Evolutionary conservation across 2,113 vertebrate species (phyloP).

Genomic region (Budorcas taxicolor): DNA sequence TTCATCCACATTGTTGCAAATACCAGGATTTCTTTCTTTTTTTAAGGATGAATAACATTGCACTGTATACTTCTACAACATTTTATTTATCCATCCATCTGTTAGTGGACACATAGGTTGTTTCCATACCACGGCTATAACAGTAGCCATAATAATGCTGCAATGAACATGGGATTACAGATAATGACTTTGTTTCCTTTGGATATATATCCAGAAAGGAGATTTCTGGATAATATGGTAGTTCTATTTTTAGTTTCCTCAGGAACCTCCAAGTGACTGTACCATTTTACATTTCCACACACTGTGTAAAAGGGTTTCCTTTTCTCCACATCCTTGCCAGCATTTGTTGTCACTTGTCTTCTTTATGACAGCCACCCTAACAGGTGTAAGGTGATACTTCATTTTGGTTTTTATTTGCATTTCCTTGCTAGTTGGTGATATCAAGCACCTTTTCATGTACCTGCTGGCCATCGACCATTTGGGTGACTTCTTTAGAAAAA

Average conservation of each 20-base stretch:
- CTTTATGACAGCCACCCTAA: neutral
- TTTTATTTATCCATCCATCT: neutral
- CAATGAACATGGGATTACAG: neutral
- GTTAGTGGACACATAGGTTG: neutral
- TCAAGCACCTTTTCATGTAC: neutral
- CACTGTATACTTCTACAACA: neutral
- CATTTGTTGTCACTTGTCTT: neutral
- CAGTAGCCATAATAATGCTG: neutral
- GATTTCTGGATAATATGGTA: neutral
- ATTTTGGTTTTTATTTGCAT: neutral
- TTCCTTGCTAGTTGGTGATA: neutral
- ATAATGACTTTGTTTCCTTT: neutral
- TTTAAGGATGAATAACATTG: neutral
- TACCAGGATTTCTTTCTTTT: conserved; percentile 13
- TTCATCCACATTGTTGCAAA: neutral
- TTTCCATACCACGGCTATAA: neutral
- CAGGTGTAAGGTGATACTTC: neutral
- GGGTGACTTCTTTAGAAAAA: neutral
- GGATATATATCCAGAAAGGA: neutral
- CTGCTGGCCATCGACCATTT: neutral
- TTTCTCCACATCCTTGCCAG: neutral
- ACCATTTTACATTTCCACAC: neutral
- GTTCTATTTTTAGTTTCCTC: neutral
- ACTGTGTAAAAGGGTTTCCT: neutral
- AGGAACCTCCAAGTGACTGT: neutral